Conservation (phyloP, 92 coral and sea anemone genomes). For the Nematostella vectensis region DNA sequence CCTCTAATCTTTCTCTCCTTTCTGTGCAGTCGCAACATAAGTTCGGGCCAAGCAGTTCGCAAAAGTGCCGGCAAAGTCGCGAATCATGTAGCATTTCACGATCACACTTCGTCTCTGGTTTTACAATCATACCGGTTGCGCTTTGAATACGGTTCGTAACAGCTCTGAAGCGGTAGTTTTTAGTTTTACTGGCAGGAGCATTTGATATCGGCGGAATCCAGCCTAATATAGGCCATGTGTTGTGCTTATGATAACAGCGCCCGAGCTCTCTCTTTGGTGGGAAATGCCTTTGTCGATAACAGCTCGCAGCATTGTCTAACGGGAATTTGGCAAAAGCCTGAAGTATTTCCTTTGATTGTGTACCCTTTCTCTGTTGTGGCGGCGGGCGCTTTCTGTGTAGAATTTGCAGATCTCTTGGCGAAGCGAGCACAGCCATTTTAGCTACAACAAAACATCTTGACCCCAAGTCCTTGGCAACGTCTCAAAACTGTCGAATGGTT, state of each 20-base stretch:
- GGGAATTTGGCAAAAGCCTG: too few relatives aligned
- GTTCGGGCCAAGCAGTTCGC: conserved; percentile 73
- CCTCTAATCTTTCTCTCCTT: conserved; percentile 24
- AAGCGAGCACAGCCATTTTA: conserved; percentile 12
- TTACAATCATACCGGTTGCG: conserved; percentile 15
- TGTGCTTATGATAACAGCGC: not conserved
- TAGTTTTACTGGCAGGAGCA: not conserved
- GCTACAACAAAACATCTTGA: not conserved
- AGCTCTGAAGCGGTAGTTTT: conserved; percentile 13
- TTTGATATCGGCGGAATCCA: conserved; percentile 11
- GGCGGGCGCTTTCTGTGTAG: conserved; percentile 8
- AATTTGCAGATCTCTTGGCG: conserved; percentile 3
- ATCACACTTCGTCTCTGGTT: conserved; percentile 23
- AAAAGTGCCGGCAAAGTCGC: conserved; percentile 44
- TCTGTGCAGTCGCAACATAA: conserved; percentile 63
- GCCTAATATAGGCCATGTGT: not conserved
- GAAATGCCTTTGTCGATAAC: not conserved
- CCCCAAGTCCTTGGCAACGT: too few relatives aligned
- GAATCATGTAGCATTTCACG: conserved; percentile 20
- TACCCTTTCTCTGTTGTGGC: too few relatives aligned
- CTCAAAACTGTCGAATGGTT: too few relatives aligned
- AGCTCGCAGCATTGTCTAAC: too few relatives aligned
- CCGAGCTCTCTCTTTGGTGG: not conserved
- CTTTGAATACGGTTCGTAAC: conserved; percentile 50
- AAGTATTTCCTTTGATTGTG: not conserved